Evolutionary conservation across 2,888 invertebrate species (phyloP).

Genomic region (Galerucella pusilla): DNA sequence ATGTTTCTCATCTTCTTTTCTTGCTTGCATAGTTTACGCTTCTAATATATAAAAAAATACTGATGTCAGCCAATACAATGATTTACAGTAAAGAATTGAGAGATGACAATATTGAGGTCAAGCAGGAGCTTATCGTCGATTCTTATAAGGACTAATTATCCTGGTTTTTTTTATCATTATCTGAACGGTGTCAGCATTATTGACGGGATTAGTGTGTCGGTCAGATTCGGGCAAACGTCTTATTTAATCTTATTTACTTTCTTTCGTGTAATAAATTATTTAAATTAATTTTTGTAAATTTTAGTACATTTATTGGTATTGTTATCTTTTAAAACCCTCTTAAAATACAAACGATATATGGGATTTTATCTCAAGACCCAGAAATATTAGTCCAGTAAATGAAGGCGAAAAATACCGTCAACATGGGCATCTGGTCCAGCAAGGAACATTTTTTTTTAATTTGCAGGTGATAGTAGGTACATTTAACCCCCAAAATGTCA

Average conservation of each 20-base stretch:
- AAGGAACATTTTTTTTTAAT: no score
- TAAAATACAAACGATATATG: not conserved
- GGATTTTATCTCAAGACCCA: no score
- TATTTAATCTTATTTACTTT: not conserved
- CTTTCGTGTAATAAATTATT: not conserved
- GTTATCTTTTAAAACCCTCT: not conserved
- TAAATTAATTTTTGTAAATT: not conserved
- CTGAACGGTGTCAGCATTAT: constrained; percentile 7
- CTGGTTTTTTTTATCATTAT: constrained; percentile 27
- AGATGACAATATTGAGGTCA: constrained; percentile 42
- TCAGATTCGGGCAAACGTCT: not conserved
- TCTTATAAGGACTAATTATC: constrained; percentile 24
- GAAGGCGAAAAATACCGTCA: no score
- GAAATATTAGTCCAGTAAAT: no score
- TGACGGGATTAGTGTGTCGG: constrained; percentile 11
- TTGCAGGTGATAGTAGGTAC: no score
- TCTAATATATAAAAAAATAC: constrained; percentile 47
- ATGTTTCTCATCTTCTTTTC: constrained; percentile 38
- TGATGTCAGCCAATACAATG: constrained; percentile 40
- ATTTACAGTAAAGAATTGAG: constrained; percentile 28
- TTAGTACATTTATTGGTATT: not conserved
- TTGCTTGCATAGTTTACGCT: constrained; percentile 40
- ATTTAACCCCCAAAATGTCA: no score
- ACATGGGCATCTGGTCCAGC: no score
- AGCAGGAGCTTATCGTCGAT: constrained; percentile 23